Base-by-base conservation (phyloP, 1,140 invertebrate genomes). In the Lasaia peninsularis region DNA sequence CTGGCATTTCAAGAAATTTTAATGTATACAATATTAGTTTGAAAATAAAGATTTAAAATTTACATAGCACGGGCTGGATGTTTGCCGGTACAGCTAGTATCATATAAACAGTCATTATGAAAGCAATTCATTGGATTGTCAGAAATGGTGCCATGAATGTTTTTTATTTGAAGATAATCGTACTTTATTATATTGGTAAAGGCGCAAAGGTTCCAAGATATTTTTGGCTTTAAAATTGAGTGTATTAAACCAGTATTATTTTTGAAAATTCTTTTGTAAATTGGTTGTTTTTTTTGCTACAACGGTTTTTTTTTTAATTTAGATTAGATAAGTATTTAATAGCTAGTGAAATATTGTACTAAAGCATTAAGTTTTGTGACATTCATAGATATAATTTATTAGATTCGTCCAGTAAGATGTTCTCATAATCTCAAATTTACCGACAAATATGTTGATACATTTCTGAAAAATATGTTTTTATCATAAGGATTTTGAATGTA, bases 221-320 rank as follows among this genome's bases (percentile, higher is more conserved):
- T 35, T 12, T 35, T 40, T 18, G 37, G 37, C 37, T 40, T 40
- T 40, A 40, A 40, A 40, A 16, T 40, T 40, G 16, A 40, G 16
- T 40, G 14, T 40, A 18, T 40, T 18, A 40, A 40, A 40, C 16
- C 16, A 40, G 37, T 40, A 40, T 40, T 40, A 40, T 18, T 40
- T 40, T 40, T 16, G 14, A 9, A 40, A 40, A 40, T 18, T 40
- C 1, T 40, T 40, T 40, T 18, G 14, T 28, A 18, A 16, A 40
- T 40, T 40, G 37, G 16, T 40, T 40, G 37, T 40, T 2, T 18
- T 40, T 40, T 40, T 35, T 14, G n/a, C n/a, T n/a, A n/a, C n/a
- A n/a, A n/a, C n/a, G n/a, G 14, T 37, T 14, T 40, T 9, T 40
- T 18, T 18, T 16, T 18, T 16, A 40, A 16, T 10, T 16, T 2